These are phyloP conservation scores for Aspidiotus rigidus DNA, from an alignment of 2,888 invertebrate species.

Conservation along the genomic window DNA sequence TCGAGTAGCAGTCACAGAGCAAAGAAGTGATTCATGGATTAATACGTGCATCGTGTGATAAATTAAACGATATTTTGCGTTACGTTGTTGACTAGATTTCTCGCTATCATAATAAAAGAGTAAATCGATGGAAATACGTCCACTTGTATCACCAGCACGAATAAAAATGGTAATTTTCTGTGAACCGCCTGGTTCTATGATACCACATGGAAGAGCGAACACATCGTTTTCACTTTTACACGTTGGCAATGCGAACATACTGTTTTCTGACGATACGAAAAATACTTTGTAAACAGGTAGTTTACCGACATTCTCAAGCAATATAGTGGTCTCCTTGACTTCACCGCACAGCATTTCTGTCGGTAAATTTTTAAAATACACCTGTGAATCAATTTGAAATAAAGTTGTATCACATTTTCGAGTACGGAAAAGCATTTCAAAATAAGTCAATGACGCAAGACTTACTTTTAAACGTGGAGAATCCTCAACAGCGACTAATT, in stretches of 20 bases:
- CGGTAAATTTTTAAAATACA: constrained; percentile 59
- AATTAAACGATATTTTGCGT: constrained; percentile 51
- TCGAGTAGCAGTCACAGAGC: constrained; percentile 49
- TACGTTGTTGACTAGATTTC: constrained; percentile 37
- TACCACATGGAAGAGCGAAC: constrained; percentile 38
- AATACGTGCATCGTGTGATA: constrained; percentile 57
- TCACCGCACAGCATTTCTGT: constrained; percentile 64
- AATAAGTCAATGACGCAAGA: background rate
- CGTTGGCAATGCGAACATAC: constrained; percentile 52
- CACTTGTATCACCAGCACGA: constrained; percentile 57
- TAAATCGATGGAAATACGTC: constrained; percentile 55
- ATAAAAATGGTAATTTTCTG: constrained; percentile 55
- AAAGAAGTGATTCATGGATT: constrained; percentile 53
- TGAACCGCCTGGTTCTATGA: constrained; percentile 48
- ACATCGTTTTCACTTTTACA: constrained; percentile 15
- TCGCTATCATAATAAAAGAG: constrained; percentile 63
- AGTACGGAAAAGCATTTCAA: background rate
- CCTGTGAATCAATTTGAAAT: constrained; percentile 46
- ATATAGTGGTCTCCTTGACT: constrained; percentile 57
- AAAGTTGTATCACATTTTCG: background rate
- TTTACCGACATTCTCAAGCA: constrained; percentile 60
- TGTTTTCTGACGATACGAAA: constrained; percentile 61
- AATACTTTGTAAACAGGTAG: constrained; percentile 54
- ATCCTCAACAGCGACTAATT: constrained; percentile 64
- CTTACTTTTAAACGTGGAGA: constrained; percentile 72